Percentiles rank a stretch among this genome's conserved stretches.
phyloP scores from a whole-genome alignment of 2,888 invertebrate species.

The Strigamia crassipes region DNA sequence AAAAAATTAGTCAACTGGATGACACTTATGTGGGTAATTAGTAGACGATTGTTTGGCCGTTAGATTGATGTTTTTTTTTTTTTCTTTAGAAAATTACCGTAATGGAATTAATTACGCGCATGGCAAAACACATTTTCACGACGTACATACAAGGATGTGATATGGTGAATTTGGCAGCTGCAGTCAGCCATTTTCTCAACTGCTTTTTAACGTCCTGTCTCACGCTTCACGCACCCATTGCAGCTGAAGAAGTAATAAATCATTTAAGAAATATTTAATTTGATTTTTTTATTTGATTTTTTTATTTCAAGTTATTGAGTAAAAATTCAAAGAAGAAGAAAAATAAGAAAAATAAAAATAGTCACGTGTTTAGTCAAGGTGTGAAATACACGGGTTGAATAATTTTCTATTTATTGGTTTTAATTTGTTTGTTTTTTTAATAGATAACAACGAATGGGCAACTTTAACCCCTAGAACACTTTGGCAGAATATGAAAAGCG shows the following conservation, averaged over 20 bases:
- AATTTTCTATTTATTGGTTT: neutral
- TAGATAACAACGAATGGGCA: constrained; percentile 80
- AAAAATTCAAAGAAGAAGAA: constrained; percentile 63
- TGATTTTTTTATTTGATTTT: constrained; percentile 43
- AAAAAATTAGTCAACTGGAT: constrained; percentile 76
- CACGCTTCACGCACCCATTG: constrained; percentile 70
- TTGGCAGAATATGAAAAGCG: constrained; percentile 85
- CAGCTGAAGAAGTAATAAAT: constrained; percentile 68
- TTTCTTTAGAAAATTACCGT: constrained; percentile 78
- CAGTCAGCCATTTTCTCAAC: constrained; percentile 94
- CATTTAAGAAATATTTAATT: constrained; percentile 13
- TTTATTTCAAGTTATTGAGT: constrained; percentile 61
- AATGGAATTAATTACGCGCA: constrained; percentile 84
- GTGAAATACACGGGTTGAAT: no score
- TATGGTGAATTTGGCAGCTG: constrained; percentile 85
- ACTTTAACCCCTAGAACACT: constrained; percentile 80
- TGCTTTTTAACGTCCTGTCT: constrained; percentile 84
- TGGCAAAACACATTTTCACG: constrained; percentile 93
- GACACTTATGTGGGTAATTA: constrained; percentile 66
- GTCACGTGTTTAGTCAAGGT: constrained; percentile 59
- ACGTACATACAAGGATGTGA: constrained; percentile 88
- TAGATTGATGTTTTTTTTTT: neutral
- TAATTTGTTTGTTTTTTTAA: neutral
- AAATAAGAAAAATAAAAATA: constrained; percentile 67
- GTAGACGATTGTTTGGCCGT: neutral